Evolutionary conservation across 2,888 invertebrate species (phyloP).

Genomic region (Octonoba sinensis): DNA sequence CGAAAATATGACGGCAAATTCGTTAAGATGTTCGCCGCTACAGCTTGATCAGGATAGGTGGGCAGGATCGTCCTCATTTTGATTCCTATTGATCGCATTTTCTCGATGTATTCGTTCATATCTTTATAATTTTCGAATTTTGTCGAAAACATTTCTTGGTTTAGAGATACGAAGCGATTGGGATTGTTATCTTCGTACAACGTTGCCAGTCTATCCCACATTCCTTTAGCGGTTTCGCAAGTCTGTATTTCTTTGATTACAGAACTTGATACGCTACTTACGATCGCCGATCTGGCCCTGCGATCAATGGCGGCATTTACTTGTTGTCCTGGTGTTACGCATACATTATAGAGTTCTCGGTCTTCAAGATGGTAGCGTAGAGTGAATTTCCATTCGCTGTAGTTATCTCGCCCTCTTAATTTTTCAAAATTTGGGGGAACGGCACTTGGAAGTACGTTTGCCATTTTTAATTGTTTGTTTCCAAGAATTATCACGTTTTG

Average conservation of each 20-base stretch:
- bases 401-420: too few relatives aligned
- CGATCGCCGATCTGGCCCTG: not conserved
- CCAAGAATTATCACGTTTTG: not conserved
- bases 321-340: not conserved
- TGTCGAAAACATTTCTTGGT: too few relatives aligned
- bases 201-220: not conserved
- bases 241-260: slow-evolving; percentile 5
- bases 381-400: too few relatives aligned
- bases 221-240: not conserved
- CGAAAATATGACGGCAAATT: not conserved
- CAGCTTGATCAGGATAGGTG: too few relatives aligned
- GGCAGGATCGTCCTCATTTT: too few relatives aligned
- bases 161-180: too few relatives aligned
- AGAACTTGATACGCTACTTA: not conserved
- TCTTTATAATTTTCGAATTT: too few relatives aligned
- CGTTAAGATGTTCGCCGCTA: slow-evolving; percentile 4
- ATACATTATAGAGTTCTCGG: not conserved
- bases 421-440: too few relatives aligned
- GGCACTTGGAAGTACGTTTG: too few relatives aligned
- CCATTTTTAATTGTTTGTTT: not conserved
- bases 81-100: too few relatives aligned
- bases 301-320: not conserved
- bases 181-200: too few relatives aligned
- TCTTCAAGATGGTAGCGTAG: slow-evolving; percentile 7
- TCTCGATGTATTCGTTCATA: too few relatives aligned